Evolutionary conservation across 2,888 invertebrate species (phyloP).

Genomic region (Zaprionus lineosus): DNA sequence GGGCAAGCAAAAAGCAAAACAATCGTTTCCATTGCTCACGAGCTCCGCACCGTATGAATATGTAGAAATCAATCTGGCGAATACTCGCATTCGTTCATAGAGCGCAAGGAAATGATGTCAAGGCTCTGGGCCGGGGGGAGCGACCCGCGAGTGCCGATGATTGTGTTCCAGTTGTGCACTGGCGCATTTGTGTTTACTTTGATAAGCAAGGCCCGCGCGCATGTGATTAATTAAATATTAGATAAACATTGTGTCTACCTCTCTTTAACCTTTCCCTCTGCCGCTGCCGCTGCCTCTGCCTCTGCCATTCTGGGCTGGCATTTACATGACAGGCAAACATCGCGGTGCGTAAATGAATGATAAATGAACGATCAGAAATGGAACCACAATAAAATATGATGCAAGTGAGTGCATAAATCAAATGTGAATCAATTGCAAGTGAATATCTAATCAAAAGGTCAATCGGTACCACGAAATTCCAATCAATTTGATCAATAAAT

Average conservation of each 20-base stretch:
- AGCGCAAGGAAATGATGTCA: slow-evolving; percentile 39
- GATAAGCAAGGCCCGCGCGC: slow-evolving; percentile 34
- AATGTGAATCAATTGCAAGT: no score
- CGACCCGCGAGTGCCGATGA: no score
- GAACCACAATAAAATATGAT: neutral
- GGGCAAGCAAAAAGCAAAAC: neutral
- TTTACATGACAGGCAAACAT: slow-evolving; percentile 10
- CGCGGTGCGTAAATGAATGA: slow-evolving; percentile 7
- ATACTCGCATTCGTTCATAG: slow-evolving; percentile 18
- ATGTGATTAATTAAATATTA: slow-evolving; percentile 42
- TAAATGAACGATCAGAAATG: neutral
- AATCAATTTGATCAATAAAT: no score
- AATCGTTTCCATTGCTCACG: slow-evolving; percentile 1
- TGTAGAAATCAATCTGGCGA: slow-evolving; percentile 27
- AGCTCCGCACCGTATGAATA: no score
- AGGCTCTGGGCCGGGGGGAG: no score
- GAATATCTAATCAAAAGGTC: no score
- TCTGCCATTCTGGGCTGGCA: neutral
- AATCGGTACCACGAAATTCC: no score
- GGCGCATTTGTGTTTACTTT: slow-evolving; percentile 22
- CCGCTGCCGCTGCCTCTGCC: neutral
- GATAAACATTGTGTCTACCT: slow-evolving; percentile 10
- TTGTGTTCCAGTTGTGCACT: slow-evolving; percentile 11
- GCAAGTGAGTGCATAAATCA: no score
- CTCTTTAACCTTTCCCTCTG: no score